These are phyloP conservation scores for Archilochus colubris DNA, from an alignment of 2,113 vertebrate species.

Conservation along the genomic window DNA sequence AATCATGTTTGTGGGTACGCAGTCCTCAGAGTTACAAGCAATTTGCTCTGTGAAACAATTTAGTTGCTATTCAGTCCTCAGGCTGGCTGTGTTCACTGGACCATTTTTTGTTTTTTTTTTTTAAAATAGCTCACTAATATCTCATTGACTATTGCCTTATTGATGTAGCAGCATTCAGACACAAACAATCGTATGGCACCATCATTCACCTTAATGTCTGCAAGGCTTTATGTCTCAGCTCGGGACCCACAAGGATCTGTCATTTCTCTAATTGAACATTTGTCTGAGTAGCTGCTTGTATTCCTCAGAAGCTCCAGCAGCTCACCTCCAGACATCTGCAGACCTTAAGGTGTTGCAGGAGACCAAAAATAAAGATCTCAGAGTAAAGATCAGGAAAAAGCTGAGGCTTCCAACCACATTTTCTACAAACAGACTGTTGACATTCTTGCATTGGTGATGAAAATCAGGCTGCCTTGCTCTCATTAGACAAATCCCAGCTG, in stretches of 20 bases:
- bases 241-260: not conserved
- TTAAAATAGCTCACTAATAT: not conserved
- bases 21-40: not conserved
- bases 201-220: not conserved
- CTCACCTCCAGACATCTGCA: not conserved
- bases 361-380: not conserved
- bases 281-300: not conserved
- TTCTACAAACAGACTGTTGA: not conserved
- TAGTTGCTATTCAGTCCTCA: not conserved
- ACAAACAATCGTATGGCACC: not conserved
- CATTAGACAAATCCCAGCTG: not conserved
- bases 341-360: not conserved
- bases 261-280: not conserved
- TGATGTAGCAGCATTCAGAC: not conserved
- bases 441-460: not conserved
- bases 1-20: rapidly evolving
- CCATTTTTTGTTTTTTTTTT: not conserved
- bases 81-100: not conserved
- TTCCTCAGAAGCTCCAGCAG: not conserved
- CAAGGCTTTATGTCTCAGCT: not conserved
- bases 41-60: not conserved
- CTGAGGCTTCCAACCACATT: not conserved
- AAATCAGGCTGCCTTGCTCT: not conserved
- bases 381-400: not conserved
- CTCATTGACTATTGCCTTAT: not conserved